Percentiles rank a stretch among this genome's conserved stretches.
phyloP scores from a whole-genome alignment of 2,888 invertebrate species.

The Ochropleura plecta region DNA sequence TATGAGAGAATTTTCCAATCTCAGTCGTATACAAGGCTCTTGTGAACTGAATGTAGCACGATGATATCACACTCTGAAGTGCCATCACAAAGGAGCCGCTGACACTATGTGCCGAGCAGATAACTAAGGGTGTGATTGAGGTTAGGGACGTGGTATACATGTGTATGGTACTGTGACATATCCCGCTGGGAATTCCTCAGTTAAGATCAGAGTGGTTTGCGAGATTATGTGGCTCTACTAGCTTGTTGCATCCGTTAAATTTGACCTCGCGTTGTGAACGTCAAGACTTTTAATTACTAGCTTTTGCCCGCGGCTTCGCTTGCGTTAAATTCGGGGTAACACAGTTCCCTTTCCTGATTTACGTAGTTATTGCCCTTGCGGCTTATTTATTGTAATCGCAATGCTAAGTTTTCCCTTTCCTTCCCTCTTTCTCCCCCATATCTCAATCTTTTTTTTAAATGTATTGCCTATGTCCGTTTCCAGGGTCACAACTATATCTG shows the following conservation, averaged over 20 bases:
- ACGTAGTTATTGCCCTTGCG: too few relatives aligned
- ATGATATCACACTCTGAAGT: background rate
- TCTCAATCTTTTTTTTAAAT: too few relatives aligned
- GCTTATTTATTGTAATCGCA: too few relatives aligned
- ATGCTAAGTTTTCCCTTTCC: too few relatives aligned
- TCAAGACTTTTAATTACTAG: too few relatives aligned
- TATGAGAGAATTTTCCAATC: constrained; percentile 11
- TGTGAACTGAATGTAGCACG: background rate
- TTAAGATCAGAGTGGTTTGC: background rate
- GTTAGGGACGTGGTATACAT: background rate
- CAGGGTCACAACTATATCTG: too few relatives aligned
- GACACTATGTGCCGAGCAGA: background rate
- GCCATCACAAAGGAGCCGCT: background rate
- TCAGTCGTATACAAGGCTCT: background rate
- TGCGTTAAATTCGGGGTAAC: too few relatives aligned
- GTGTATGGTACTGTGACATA: background rate
- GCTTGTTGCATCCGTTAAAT: background rate
- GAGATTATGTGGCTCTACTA: background rate
- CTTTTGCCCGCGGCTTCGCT: too few relatives aligned
- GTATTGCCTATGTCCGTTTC: too few relatives aligned
- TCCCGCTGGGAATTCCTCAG: background rate
- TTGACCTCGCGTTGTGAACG: background rate
- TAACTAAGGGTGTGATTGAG: background rate
- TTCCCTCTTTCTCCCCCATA: too few relatives aligned
- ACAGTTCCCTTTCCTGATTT: too few relatives aligned